A percentile compares a stretch with the other conserved stretches of the same genome.
These are phyloP conservation scores for Pangasianodon hypophthalmus DNA, from an alignment of 2,113 vertebrate genomes.

Conservation along the genomic window DNA sequence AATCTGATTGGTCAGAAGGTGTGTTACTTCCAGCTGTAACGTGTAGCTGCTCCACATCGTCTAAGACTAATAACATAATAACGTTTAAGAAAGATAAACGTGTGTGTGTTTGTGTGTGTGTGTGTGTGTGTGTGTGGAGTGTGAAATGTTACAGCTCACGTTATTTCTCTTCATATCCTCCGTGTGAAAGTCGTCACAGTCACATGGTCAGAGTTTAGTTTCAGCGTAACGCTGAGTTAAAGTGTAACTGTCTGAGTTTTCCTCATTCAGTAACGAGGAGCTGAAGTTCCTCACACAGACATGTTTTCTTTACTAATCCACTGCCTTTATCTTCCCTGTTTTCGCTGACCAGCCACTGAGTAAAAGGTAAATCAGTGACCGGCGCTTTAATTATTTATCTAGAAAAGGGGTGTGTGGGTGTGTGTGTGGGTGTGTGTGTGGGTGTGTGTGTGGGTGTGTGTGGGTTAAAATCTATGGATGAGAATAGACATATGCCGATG, in stretches of 20 bases:
- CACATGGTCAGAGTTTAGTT: neutral
- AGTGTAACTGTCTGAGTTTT: neutral
- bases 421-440: constrained; percentile 15
- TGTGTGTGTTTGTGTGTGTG: neutral
- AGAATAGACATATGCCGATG: neutral
- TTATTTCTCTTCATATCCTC: neutral
- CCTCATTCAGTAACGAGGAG: neutral
- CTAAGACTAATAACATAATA: neutral
- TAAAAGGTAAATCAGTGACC: constrained; percentile 44
- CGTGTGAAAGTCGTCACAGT: neutral
- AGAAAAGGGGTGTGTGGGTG: constrained; percentile 18
- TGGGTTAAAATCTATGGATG: neutral
- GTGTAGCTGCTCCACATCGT: no score
- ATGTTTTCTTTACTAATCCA: neutral
- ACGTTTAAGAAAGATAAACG: neutral
- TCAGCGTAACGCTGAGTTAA: neutral
- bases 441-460: constrained; percentile 18
- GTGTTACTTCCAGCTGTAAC: neutral
- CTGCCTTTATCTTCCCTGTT: neutral
- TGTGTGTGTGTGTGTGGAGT: neutral
- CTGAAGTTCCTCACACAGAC: neutral
- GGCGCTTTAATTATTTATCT: constrained; percentile 22
- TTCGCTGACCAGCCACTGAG: neutral
- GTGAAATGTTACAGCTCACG: neutral
- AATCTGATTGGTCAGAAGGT: neutral